Evolutionary conservation across 2,113 vertebrate genomes (phyloP).

Genomic region (Alectura lathami): DNA sequence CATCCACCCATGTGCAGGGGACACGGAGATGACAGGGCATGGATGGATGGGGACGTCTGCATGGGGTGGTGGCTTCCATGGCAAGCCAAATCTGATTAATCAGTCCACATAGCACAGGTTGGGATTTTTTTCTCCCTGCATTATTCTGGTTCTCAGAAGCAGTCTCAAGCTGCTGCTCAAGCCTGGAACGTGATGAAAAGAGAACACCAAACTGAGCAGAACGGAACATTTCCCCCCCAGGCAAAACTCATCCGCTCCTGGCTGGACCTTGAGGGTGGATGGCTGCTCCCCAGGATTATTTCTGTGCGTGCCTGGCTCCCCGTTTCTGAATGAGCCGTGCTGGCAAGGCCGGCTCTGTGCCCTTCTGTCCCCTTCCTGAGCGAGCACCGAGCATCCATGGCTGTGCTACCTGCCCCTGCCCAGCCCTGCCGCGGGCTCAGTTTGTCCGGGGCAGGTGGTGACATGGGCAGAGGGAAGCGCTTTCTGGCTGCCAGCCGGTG

Average conservation of each 20-base stretch:
- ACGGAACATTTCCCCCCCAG: no score
- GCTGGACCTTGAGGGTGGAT: neutral
- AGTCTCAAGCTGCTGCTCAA: no score
- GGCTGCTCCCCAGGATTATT: neutral
- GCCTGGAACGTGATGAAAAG: neutral
- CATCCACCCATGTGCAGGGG: neutral
- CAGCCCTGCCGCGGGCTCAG: neutral
- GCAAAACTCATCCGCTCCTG: neutral
- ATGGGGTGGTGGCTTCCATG: neutral
- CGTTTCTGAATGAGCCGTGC: neutral
- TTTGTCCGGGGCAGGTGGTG: neutral
- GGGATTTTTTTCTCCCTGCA: neutral
- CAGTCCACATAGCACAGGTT: no score
- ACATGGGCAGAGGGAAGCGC: neutral
- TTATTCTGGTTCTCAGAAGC: neutral
- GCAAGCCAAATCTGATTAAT: neutral
- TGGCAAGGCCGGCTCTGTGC: neutral
- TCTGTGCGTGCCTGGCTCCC: neutral
- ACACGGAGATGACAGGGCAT: no score
- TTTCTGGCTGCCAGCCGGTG: neutral
- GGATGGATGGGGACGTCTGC: no score
- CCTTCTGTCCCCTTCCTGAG: neutral
- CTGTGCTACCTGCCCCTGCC: neutral
- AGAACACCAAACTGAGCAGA: neutral
- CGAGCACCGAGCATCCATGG: rapidly evolving